phyloP scores from a whole-genome alignment of 2,888 invertebrate genomes.

The Antheraea yamamai region DNA sequence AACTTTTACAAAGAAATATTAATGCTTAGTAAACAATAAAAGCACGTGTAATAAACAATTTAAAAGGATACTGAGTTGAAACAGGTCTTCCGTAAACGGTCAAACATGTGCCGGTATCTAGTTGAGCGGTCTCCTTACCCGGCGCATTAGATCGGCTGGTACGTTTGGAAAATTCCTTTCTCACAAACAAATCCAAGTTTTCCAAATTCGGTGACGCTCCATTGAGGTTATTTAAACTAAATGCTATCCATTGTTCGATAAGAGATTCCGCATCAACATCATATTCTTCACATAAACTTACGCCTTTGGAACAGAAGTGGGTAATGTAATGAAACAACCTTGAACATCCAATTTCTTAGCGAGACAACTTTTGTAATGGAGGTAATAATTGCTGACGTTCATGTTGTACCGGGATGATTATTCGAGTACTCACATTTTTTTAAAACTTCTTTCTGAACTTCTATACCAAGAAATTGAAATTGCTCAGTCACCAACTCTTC shows the following conservation, averaged over 20 bases:
- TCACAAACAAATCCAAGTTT: slow-evolving; percentile 83
- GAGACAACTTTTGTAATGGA: slow-evolving; percentile 30
- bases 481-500: slow-evolving; percentile 82
- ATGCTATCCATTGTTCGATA: slow-evolving; percentile 91
- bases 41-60: slow-evolving; percentile 28
- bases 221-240: slow-evolving; percentile 84
- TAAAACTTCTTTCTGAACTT: slow-evolving; percentile 78
- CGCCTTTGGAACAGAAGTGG: slow-evolving; percentile 73
- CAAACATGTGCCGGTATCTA: slow-evolving; percentile 66
- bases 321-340: slow-evolving; percentile 70
- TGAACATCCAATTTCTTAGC: slow-evolving; percentile 67
- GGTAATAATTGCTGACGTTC: slow-evolving; percentile 7
- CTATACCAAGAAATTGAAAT: slow-evolving; percentile 84
- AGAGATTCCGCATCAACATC: slow-evolving; percentile 85
- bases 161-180: slow-evolving; percentile 84
- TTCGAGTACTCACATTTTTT: slow-evolving; percentile 77
- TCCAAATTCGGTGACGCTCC: slow-evolving; percentile 84
- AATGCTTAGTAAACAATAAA: slow-evolving; percentile 9
- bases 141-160: slow-evolving; percentile 58
- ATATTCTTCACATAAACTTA: slow-evolving; percentile 85
- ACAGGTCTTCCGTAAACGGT: slow-evolving; percentile 64
- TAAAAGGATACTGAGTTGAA: slow-evolving; percentile 73
- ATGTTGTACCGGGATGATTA: slow-evolving; percentile 4
- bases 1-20: background rate
- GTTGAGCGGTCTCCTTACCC: slow-evolving; percentile 59